Base-by-base conservation (phyloP, 35 echinoderm and acorn worm genomes). In the Hemicentrotus pulcherrimus region DNA sequence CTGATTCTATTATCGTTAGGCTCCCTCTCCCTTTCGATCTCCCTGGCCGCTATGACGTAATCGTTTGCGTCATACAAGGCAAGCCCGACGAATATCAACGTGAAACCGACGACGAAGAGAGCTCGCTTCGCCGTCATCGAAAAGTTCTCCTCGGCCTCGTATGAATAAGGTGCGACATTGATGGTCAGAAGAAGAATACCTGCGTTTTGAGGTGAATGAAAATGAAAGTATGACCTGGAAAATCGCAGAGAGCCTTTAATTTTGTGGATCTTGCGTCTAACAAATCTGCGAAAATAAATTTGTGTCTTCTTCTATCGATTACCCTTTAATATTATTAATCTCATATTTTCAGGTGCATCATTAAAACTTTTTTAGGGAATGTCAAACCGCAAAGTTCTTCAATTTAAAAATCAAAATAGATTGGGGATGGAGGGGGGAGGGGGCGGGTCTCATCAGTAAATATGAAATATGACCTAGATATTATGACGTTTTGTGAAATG, bases 81-180 rank as follows among this genome's bases (percentile, higher is more conserved):
- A 0, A 94, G 94, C 78, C 95, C 95, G 45, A 96, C 46, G 86
- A 96, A 96, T 30, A 96, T 94, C 30, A 65, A 16, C 32, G 95
- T 94, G 32, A 96, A 96, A 5, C 95, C 95, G 32, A 96, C n/a
- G 47, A 96, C 86, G 32, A 96, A 96, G 60, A 94, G 71, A 16
- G 31, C 95, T 85, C 95, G 47, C 46, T 94, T 94, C 0, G 95
- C 95, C 31, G 94, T 47, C 31, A 89, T 88, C 46, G 95, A 91
- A 48, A 96, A 94, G 48, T 94, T 86, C 10, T 46, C 58, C 9
- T 85, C 92, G 46, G 88, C 61, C 22, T 78, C 92, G 48, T 88
- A n/a, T 24, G 94, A 46, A 31, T 94, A 96, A 13, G 95, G 95
- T 31, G 94, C 86, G 13, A 96, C 92, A 47, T 91, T 88, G 22